phyloP scores from a whole-genome alignment of 2,113 vertebrate species.

The Seriola rivoliana region DNA sequence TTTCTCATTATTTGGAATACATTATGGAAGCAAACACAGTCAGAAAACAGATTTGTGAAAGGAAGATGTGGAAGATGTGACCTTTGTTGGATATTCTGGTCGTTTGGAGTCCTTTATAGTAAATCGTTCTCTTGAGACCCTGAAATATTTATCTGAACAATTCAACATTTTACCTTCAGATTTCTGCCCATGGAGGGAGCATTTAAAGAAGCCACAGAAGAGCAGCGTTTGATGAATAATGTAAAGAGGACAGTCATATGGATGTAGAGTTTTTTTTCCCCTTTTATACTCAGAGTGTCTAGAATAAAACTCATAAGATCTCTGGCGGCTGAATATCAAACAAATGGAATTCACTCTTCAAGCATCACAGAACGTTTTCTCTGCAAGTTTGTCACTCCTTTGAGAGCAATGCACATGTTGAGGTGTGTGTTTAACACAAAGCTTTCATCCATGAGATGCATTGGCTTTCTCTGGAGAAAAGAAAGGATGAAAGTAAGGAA shows the following conservation, averaged over 20 bases:
- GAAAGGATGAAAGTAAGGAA: slow-evolving; percentile 3
- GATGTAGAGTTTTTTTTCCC: slow-evolving; percentile 38
- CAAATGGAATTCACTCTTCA: slow-evolving; percentile 54
- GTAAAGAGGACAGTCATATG: slow-evolving; percentile 67
- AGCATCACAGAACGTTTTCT: slow-evolving; percentile 43
- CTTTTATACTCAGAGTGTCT: slow-evolving; percentile 32
- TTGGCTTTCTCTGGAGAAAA: slow-evolving; percentile 12
- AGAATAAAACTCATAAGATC: slow-evolving; percentile 57
- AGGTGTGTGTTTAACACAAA: slow-evolving; percentile 43
- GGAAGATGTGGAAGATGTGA: slow-evolving; percentile 18
- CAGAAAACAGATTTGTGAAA: not conserved
- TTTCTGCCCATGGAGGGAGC: slow-evolving; percentile 57
- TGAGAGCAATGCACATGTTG: slow-evolving; percentile 39
- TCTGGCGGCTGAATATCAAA: slow-evolving; percentile 63
- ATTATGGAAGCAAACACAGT: not conserved
- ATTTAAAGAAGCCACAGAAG: slow-evolving; percentile 62
- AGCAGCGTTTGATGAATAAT: slow-evolving; percentile 75
- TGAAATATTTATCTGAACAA: slow-evolving; percentile 74
- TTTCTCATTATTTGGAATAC: not conserved
- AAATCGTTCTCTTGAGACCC: slow-evolving; percentile 46
- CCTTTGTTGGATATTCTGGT: slow-evolving; percentile 49
- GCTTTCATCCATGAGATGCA: slow-evolving; percentile 27
- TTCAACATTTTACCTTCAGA: slow-evolving; percentile 72
- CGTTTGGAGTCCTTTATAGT: slow-evolving; percentile 29
- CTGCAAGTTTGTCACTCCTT: slow-evolving; percentile 40